phyloP scores from a whole-genome alignment of 2,888 invertebrate species.

The Limnephilus lunatus region DNA sequence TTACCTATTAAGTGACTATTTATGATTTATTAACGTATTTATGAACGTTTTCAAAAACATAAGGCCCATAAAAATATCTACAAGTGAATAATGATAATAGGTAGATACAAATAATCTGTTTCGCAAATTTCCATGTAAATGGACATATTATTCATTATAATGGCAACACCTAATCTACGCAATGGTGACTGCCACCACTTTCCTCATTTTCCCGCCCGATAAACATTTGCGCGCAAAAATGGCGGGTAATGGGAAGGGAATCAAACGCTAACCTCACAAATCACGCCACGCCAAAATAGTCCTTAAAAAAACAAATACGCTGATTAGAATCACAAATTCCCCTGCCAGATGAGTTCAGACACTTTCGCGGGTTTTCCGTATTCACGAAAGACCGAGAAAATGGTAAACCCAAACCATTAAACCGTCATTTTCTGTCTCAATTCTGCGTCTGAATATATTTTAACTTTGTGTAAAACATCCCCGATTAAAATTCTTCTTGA shows the following conservation, averaged over 20 bases:
- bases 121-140: constrained; percentile 57
- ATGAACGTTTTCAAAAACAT: background rate
- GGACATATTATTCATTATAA: constrained; percentile 64
- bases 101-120: background rate
- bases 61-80: background rate
- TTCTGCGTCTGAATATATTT: constrained; percentile 56
- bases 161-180: constrained; percentile 57
- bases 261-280: constrained; percentile 75
- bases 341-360: constrained; percentile 46
- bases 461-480: constrained; percentile 61
- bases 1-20: background rate
- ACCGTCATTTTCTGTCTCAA: constrained; percentile 51
- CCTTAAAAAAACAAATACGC: constrained; percentile 64
- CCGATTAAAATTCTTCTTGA: constrained; percentile 65
- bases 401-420: constrained; percentile 53
- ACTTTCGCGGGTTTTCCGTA: constrained; percentile 53
- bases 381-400: constrained; percentile 49
- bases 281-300: constrained; percentile 68
- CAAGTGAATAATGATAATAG: background rate
- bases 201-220: constrained; percentile 57
- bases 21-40: too few species aligned
- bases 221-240: constrained; percentile 58
- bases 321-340: constrained; percentile 65
- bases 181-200: constrained; percentile 48
- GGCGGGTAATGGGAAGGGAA: constrained; percentile 24